Percentiles rank a stretch among this genome's conserved stretches.
These are phyloP conservation scores for Priapulus caudatus DNA, from an alignment of 2,888 invertebrate species.

Conservation along the genomic window DNA sequence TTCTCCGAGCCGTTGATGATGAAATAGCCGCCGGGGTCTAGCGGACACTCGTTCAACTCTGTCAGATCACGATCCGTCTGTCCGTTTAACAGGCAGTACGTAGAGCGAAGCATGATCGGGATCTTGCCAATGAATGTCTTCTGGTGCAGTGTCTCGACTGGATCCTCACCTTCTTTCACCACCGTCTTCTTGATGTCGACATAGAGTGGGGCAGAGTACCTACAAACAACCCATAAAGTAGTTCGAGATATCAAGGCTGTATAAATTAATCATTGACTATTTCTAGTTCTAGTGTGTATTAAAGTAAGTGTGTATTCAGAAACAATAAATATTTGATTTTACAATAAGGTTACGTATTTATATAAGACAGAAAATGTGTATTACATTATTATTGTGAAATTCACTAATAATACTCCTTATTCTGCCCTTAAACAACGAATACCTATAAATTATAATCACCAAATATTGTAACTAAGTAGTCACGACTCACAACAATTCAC, in stretches of 20 bases:
- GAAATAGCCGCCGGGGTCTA: constrained; percentile 99
- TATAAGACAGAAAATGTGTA: too few species aligned
- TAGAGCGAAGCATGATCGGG: constrained; percentile 96
- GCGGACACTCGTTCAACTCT: constrained; percentile 95
- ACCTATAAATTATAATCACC: too few species aligned
- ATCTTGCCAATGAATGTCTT: constrained; percentile 74
- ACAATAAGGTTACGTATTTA: too few species aligned
- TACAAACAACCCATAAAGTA: constrained; percentile 23
- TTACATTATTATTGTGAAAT: too few species aligned
- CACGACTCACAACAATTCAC: too few species aligned
- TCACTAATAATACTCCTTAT: too few species aligned
- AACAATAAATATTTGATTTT: too few species aligned
- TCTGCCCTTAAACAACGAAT: too few species aligned
- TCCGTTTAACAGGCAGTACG: constrained; percentile 86
- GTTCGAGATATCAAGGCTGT: background rate
- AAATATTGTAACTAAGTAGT: too few species aligned
- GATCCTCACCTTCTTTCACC: constrained; percentile 69
- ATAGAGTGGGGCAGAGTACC: constrained; percentile 92
- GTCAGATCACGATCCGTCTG: constrained; percentile 97
- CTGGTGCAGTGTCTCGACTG: constrained; percentile 58
- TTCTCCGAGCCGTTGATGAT: constrained; percentile 99
- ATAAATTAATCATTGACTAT: too few species aligned
- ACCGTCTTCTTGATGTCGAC: constrained; percentile 97
- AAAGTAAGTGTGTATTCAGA: too few species aligned
- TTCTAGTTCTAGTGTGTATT: too few species aligned